Evolutionary conservation across 2,113 vertebrate genomes (phyloP), one percentile per base, ranked within the genome.

Genomic region (Litocranius walleri): DNA sequence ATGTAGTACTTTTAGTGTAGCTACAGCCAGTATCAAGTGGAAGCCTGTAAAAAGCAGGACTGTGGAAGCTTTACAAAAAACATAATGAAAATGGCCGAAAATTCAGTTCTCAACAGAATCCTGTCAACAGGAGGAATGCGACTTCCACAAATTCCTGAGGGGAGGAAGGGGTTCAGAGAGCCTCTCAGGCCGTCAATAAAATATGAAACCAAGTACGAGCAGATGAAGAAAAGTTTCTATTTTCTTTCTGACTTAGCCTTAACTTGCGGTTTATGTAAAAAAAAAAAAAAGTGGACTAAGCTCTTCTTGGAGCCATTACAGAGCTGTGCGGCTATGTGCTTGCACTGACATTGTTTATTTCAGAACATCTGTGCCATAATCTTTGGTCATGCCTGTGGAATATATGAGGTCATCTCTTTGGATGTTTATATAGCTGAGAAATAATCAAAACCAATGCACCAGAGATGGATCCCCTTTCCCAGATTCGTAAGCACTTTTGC

Each of bases 381-480:
- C 97, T 98, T 97, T 88, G 97, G 97, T 98, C 98, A 97, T 87
- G 98, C 97, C 97, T 98, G 98, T 0, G 94, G 98, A 98, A 98
- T 84, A 98, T 13, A 88, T 98, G 98, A 99, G 98, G 97, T 97
- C 98, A 98, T 98, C 98, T 98, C 97, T 94, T 80, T 97, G 98
- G 94, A 98, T 97, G 92, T 90, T 93, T 98, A 77, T 89, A 97
- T 98, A 97, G 98, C 96, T 97, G 98, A 98, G 97, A 97, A 97
- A 95, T 92, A 97, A 98, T 99, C 92, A 97, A 98, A 99, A 98
- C 62, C 89, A 88, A 91, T 74, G 74, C 82, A 4, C 97, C 94
- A 83, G 92, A 91, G 92, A 71, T 82, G 54, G 6, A 89, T 30
- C 80, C 95, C 94, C 97, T 97, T 96, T 61, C 94, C 71, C 92